phyloP scores from a whole-genome alignment of 1,140 invertebrate species.

The Drosophila fuyamai region DNA sequence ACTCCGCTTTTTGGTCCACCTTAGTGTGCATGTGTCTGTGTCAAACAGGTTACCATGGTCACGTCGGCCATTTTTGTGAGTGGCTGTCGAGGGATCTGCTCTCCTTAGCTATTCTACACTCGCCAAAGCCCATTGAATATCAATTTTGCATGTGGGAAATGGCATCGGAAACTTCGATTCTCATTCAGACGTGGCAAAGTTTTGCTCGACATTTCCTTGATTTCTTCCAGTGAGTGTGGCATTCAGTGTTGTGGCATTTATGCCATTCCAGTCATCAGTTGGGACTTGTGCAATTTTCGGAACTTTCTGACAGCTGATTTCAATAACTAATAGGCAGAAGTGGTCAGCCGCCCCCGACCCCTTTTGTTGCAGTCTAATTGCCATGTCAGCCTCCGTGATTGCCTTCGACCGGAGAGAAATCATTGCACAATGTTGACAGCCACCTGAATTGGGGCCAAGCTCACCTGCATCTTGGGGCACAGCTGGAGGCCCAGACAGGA shows the following conservation, averaged over 20 bases:
- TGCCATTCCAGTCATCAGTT: constrained; percentile 66
- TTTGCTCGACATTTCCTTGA: constrained; percentile 9
- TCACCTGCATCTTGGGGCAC: constrained; percentile 16
- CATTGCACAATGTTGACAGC: constrained; percentile 64
- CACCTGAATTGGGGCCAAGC: constrained; percentile 32
- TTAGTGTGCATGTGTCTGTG: neutral
- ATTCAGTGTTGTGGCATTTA: constrained; percentile 43
- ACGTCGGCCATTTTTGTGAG: constrained; percentile 69
- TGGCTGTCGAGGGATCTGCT: constrained; percentile 35
- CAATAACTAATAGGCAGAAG: constrained; percentile 81
- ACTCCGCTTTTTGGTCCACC: neutral
- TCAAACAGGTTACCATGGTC: constrained; percentile 69
- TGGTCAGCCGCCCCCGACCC: constrained; percentile 27
- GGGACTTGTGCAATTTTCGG: constrained; percentile 64
- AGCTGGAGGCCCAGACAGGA: constrained; percentile 36
- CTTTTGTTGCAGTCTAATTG: constrained; percentile 74
- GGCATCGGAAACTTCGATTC: constrained; percentile 33
- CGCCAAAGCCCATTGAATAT: constrained; percentile 28
- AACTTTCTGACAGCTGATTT: constrained; percentile 82
- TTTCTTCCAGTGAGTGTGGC: constrained; percentile 26
- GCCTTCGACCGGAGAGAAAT: constrained; percentile 59
- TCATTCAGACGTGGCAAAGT: constrained; percentile 5
- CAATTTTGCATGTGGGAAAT: constrained; percentile 39
- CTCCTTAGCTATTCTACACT: constrained; percentile 28
- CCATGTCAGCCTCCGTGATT: constrained; percentile 73